Percentiles rank a stretch among this genome's conserved stretches.
Evolutionary conservation across 2,113 vertebrate species (phyloP).

Genomic region (Bettongia penicillata): DNA sequence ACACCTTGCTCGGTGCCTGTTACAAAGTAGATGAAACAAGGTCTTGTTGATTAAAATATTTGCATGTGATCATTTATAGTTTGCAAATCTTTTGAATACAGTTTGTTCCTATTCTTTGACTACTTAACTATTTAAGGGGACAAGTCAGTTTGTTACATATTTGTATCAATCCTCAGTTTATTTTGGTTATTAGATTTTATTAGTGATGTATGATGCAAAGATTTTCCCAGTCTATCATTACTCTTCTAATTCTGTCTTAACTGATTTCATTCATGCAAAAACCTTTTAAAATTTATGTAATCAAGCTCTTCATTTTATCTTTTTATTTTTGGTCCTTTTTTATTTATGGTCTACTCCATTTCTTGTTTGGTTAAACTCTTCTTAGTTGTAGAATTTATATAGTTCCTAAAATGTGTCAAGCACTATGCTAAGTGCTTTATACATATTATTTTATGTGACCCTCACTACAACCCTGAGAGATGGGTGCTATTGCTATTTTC

Average conservation of each 20-base stretch:
- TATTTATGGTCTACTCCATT: background rate
- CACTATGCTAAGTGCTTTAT: background rate
- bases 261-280: background rate
- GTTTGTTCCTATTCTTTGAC: background rate
- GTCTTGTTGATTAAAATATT: background rate
- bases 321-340: background rate
- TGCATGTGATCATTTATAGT: background rate
- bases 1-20: background rate
- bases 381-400: background rate
- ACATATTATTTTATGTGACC: constrained; percentile 18
- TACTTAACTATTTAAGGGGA: background rate
- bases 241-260: background rate
- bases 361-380: background rate
- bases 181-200: background rate
- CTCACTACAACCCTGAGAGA: background rate
- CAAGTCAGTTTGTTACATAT: background rate
- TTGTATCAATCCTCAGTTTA: background rate
- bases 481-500: background rate
- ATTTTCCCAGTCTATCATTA: background rate
- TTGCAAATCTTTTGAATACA: background rate
- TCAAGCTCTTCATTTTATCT: background rate
- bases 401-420: background rate
- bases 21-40: background rate
- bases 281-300: background rate
- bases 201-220: background rate